A percentile compares a stretch with the other conserved stretches of the same genome.
Conservation (phyloP, 2,113 vertebrate species). For the Callipepla squamata region DNA sequence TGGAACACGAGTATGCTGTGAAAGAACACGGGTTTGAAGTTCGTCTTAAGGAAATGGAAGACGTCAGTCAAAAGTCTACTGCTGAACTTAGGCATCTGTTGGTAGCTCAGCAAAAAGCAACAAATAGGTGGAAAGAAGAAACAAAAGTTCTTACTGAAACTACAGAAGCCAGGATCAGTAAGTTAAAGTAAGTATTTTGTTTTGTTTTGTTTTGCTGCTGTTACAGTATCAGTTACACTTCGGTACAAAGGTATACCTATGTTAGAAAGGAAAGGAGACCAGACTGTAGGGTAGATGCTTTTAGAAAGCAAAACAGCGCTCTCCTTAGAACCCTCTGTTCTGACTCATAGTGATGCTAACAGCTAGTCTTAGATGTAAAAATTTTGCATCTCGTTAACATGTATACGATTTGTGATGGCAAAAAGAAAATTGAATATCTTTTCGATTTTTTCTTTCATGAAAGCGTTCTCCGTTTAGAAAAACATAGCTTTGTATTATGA, state of each 20-base stretch:
- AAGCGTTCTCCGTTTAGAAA: background rate
- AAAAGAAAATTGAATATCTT: background rate
- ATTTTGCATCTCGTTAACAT: background rate
- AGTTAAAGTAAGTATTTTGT: constrained; percentile 83
- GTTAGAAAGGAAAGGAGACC: background rate
- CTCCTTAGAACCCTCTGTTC: background rate
- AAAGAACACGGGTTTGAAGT: constrained; percentile 86
- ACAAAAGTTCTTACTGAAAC: constrained; percentile 81
- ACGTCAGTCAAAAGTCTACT: constrained; percentile 81
- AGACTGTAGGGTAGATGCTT: background rate
- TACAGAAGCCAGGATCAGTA: constrained; percentile 82
- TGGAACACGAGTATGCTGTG: constrained; percentile 88
- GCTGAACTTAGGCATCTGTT: constrained; percentile 85
- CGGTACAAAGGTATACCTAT: background rate
- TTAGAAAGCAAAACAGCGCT: background rate
- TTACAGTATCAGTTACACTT: background rate
- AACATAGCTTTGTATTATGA: background rate
- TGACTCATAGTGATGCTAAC: background rate
- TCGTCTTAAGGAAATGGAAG: constrained; percentile 87
- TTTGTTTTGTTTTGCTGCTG: background rate
- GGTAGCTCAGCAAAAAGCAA: constrained; percentile 87
- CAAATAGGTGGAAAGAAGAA: constrained; percentile 90
- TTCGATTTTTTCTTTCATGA: background rate
- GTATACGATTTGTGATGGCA: background rate
- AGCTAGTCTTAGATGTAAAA: background rate